phyloP scores from a whole-genome alignment of 2,797 vertebrate species.

The Odontamblyopus lacepedii region DNA sequence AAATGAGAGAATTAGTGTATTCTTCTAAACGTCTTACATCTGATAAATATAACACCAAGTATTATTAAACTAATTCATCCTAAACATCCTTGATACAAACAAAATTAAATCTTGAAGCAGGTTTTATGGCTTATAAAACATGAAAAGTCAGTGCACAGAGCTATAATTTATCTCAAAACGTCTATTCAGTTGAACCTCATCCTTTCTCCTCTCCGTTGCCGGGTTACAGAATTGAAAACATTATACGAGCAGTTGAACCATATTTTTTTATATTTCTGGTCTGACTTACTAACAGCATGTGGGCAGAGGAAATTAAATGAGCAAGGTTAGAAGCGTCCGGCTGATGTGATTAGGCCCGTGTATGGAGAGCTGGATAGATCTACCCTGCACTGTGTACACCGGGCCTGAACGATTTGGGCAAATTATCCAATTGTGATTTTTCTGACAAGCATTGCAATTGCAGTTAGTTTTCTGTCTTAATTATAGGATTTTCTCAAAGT shows the following conservation, averaged over 20 bases:
- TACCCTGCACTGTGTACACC: not conserved
- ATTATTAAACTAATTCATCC: too few relatives aligned
- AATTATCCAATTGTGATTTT: too few relatives aligned
- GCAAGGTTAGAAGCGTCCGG: not conserved
- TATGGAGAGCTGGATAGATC: not conserved
- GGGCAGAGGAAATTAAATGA: not conserved
- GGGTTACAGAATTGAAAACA: slow-evolving; percentile 33
- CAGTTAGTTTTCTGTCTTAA: too few relatives aligned
- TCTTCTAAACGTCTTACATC: too few relatives aligned
- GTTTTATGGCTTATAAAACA: not conserved
- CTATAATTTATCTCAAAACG: not conserved
- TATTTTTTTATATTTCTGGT: not conserved
- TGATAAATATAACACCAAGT: too few relatives aligned
- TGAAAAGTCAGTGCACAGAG: not conserved
- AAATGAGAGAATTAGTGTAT: too few relatives aligned
- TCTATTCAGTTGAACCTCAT: not conserved
- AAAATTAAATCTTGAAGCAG: not conserved
- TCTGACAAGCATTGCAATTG: too few relatives aligned
- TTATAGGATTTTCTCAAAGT: too few relatives aligned
- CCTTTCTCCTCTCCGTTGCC: slow-evolving; percentile 25
- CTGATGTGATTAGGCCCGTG: not conserved
- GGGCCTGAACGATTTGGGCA: too few relatives aligned
- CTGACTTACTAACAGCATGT: not conserved
- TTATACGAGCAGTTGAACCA: not conserved
- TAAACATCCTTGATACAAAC: not conserved